Evolutionary conservation across 1,140 invertebrate species (phyloP), one percentile per base, ranked within the genome.

Genomic region (Phthorimaea operculella): DNA sequence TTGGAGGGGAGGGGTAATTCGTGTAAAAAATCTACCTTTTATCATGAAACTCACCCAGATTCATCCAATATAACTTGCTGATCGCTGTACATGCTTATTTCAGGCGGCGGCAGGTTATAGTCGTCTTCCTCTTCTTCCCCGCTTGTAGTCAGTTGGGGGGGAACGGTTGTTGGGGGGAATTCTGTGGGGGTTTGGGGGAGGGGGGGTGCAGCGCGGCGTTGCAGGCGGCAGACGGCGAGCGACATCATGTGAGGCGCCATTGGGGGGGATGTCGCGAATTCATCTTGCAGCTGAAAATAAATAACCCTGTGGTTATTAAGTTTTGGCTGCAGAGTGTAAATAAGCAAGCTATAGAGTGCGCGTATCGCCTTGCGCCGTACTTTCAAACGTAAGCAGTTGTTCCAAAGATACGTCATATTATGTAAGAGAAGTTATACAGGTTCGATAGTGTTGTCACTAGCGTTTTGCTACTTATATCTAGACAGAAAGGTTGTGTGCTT

Each of bases 161-260:
- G n/a, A 5, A 57, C 52, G 9, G 61, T 65, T 9, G 57, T 11
- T 9, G 44, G 44, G 12, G 16, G 11, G n/a, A 9, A 9, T 9
- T 11, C 8, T 1, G 44, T 9, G 44, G 44, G 12, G 14, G 4
- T 1, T 9, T 11, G 11, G 16, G 57, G 52, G 0, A 68, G 60
- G 1, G 63, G 52, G 4, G 74, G 80, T 11, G 67, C 79, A 16
- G 73, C 71, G 0, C 67, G 72, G 1, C 73, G 70, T 59, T 75
- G 81, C 11, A 96, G 94, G 53, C 97, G 92, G 15, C 92, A 94
- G 0, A 98, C 89, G 0, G 94, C 87, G 61, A 96, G 91, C 0
- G 95, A 93, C 33, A 97, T 87, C 50, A 97, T 84, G 66, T 98
- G 97, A 0, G 95, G 95, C 0, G 95, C 92, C 95, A 98, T 98